Base-by-base conservation (phyloP, 2,888 invertebrate species). In the Diogma glabrata region DNA sequence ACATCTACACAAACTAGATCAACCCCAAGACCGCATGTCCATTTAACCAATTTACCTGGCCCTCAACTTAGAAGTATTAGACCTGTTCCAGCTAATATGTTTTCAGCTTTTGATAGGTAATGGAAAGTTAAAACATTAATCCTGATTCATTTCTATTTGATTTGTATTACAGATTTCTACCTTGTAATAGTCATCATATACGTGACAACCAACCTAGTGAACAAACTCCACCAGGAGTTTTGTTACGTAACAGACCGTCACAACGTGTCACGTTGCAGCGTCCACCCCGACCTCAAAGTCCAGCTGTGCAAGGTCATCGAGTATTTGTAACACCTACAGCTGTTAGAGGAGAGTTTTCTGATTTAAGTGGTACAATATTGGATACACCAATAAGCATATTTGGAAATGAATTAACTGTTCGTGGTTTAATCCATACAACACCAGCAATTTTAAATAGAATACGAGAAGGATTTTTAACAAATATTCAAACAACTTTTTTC, bases 151-250 rank as follows among this genome's bases (percentile, higher is more conserved):
- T n/a, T n/a, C n/a, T n/a, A n/a, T n/a, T n/a, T n/a, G n/a, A n/a
- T n/a, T 48, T 40, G 49, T 24, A 26, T 26, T 52, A 12, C 58
- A 67, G 70, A 26, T 83, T 82, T 61, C 69, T 86, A 57, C 81
- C 81, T 2, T 86, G 85, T 62, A 81, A 79, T 63, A 84, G 82
- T 30, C 82, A 83, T 65, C 84, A 84, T 60, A 72, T 82, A 49
- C 74, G 73, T 1, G 71, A 70, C 16, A 59, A 50, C 20, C 53
- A 48, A 36, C 47, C 24, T 22, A 14, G 19, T 12, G 48, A 46
- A 10, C 51, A 50, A 30, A 46, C 47, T 40, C 50, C 46, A 33
- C 51, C 33, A 19, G 47, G 38, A 38, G 17, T 47, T 19, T 38
- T 46, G 7, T 38, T 46, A 30, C 52, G 49, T n/a, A 26, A 33